A percentile compares a stretch with the other conserved stretches of the same genome.
Conservation (phyloP, 2,113 vertebrate species). For the Felis catus region F.catus_Fca126_mat1.0 CM031413.1:124513001-124513500, state of each 20-base stretch:
- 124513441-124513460: not conserved
- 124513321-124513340: constrained; percentile 43
- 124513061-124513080: not conserved
- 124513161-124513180: not conserved
- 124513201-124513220: constrained; percentile 63
- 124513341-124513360: constrained; percentile 40
- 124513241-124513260: constrained; percentile 63
- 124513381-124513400: not conserved
- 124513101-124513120: not conserved
- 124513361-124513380: not conserved
- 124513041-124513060: not conserved
- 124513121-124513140: not conserved
- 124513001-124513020: not conserved
- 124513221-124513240: constrained; percentile 68
- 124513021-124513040: not conserved
- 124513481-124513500: not conserved
- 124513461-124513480: not conserved
- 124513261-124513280: not conserved
- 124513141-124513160: not conserved
- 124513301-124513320: constrained; percentile 67
- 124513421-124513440: not conserved
- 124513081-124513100: not conserved
- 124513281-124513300: constrained; percentile 47
- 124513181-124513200: constrained; percentile 61
- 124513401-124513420: not conserved